Conservation (phyloP, 2,797 vertebrate genomes). For the Scarus forsteni region DNA sequence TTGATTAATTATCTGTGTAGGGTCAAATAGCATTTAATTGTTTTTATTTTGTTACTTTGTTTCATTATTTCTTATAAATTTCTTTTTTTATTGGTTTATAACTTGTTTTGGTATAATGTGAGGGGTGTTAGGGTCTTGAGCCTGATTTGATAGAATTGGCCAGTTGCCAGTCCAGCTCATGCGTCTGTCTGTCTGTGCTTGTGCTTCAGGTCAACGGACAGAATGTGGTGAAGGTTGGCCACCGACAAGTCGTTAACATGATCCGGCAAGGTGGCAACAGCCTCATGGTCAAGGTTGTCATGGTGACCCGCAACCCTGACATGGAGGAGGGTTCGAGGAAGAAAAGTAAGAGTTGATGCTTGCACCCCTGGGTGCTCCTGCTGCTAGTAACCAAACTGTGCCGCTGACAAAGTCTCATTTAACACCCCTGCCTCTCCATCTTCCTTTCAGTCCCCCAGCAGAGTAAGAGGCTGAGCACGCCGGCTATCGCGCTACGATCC, state of each 20-base stretch:
- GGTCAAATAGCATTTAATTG: no score
- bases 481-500: slow-evolving; percentile 92
- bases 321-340: slow-evolving; percentile 93
- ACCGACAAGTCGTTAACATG: slow-evolving; percentile 96
- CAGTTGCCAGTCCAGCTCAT: no score
- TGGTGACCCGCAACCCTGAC: slow-evolving; percentile 95
- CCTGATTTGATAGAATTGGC: no score
- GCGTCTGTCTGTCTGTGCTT: neutral
- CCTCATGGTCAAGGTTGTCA: slow-evolving; percentile 96
- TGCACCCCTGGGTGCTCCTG: neutral
- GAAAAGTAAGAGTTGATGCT: slow-evolving; percentile 85
- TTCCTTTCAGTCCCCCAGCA: slow-evolving; percentile 87
- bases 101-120: no score
- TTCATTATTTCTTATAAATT: no score
- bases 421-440: slow-evolving; percentile 16
- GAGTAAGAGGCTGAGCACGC: slow-evolving; percentile 91
- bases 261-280: slow-evolving; percentile 96
- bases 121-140: no score
- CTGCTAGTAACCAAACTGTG: neutral
- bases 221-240: slow-evolving; percentile 95
- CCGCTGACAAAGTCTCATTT: neutral
- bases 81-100: no score
- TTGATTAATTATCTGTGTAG: no score
- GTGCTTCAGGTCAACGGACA: slow-evolving; percentile 92
- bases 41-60: no score